Evolutionary conservation across 2,888 invertebrate species (phyloP).

Genomic region (Clusia tigrina): DNA sequence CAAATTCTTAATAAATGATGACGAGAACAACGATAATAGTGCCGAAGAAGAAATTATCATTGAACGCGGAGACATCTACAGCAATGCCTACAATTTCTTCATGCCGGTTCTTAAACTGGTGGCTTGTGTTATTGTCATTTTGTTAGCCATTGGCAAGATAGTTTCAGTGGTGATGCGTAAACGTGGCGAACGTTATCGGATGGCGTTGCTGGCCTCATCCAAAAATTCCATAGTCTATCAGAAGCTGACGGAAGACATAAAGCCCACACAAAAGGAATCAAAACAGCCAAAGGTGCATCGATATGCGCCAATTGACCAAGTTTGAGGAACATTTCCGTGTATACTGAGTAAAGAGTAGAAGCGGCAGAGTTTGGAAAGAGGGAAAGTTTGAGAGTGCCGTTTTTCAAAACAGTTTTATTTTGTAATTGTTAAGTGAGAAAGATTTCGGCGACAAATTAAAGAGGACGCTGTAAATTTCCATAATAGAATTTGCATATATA

Average conservation of each 20-base stretch:
- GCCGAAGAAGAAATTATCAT: conserved; percentile 59
- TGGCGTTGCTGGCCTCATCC: conserved; percentile 61
- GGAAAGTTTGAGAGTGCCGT: conserved; percentile 16
- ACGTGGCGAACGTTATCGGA: conserved; percentile 65
- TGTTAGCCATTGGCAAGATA: conserved; percentile 67
- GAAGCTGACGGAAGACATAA: conserved; percentile 80
- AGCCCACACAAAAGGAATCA: conserved; percentile 65
- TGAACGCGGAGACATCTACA: conserved; percentile 63
- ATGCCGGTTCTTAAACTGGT: conserved; percentile 71
- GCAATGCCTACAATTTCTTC: conserved; percentile 66
- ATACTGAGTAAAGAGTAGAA: conserved; percentile 32
- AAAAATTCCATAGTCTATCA: conserved; percentile 74
- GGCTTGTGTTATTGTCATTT: conserved; percentile 68
- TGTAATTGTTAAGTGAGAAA: conserved; percentile 31
- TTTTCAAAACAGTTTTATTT: conserved; percentile 39
- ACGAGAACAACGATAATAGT: conserved; percentile 42
- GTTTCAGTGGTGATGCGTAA: conserved; percentile 67
- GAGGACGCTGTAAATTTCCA: conserved; percentile 30
- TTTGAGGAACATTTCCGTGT: conserved; percentile 50
- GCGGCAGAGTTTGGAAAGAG: conserved; percentile 4
- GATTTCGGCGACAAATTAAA: conserved; percentile 34
- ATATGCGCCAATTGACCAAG: conserved; percentile 69
- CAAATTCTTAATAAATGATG: conserved; percentile 47
- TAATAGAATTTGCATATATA: conserved; percentile 21
- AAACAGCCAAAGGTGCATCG: conserved; percentile 75